Base-by-base conservation (phyloP, 2,113 vertebrate species). In the Enhydra lutris region DNA sequence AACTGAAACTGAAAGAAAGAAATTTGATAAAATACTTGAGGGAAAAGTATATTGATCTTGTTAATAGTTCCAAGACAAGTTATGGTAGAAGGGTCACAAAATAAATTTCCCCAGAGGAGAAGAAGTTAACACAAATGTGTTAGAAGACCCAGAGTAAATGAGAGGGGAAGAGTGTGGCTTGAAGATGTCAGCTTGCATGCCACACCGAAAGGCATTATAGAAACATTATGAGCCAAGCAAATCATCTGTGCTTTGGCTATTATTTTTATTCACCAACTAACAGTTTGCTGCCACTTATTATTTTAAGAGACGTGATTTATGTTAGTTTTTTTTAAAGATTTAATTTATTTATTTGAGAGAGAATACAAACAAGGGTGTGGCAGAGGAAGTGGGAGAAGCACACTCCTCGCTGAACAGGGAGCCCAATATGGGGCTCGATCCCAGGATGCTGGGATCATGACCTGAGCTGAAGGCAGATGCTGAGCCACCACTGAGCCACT, bases 221-320 rank as follows among this genome's bases (percentile, higher is more conserved):
- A 87, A 71, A 79, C 29, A 65, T n/a, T 74, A 61, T 36, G 55
- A 80, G 8, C 31, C 67, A 67, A 91, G 67, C 1, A 79, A 87
- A 87, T 69, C 42, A 84, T 69, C 84, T 95, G 57, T 90, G 94
- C 81, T 92, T 86, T 80, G 63, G 42, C 59, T 86, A 39, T 71
- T 71, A 34, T 57, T 94, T 94, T 91, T 76, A 96, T 74, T 94
- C 71, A 55, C 61, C 96, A 92, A 55, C 55, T 95, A 92, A 31
- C 74, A 94, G 87, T 94, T 74, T 90, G 47, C 74, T 94, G 65
- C 67, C 87, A 50, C 55, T 96, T 97, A 83, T 95, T 97, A 83
- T 79, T 97, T 96, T 90, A 63, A n/a, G 23, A 47, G 14, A 93
- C 93, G 93, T 91, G 74, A 97, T 88, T 97, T 94, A 89, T 95